Evolutionary conservation across 2,888 invertebrate species (phyloP).

Genomic region (Vanessa cardui): DNA sequence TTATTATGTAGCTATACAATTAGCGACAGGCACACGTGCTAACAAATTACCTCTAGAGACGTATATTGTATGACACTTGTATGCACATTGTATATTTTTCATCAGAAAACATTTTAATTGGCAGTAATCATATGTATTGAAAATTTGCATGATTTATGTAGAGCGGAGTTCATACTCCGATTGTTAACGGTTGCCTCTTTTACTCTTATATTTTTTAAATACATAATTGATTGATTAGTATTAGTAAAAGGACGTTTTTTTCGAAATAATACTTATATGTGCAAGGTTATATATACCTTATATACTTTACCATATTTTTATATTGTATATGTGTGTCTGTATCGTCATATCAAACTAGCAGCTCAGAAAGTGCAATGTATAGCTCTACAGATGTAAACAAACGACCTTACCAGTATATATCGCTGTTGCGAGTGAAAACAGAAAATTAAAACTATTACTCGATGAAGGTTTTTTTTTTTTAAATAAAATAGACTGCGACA

Average conservation of each 20-base stretch:
- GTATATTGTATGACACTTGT: neutral
- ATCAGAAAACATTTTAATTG: neutral
- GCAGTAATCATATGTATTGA: no score
- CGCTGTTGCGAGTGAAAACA: conserved; percentile 19
- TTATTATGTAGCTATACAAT: neutral
- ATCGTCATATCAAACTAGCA: neutral
- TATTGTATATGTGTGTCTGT: neutral
- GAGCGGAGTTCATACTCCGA: no score
- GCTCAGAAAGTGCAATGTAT: neutral
- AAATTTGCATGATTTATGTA: no score
- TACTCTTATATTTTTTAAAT: no score
- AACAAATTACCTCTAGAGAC: neutral
- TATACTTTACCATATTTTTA: no score
- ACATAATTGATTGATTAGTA: no score
- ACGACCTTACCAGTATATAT: conserved; percentile 26
- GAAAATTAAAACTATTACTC: neutral
- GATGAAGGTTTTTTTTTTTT: no score
- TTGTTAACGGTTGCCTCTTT: no score
- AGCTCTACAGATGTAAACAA: conserved; percentile 1
- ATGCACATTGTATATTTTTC: neutral
- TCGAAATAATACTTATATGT: no score
- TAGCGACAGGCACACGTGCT: neutral
- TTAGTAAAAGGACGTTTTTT: no score
- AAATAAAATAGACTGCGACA: no score
- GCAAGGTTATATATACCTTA: no score